A percentile compares a stretch with the other conserved stretches of the same genome.
Evolutionary conservation across 2,797 vertebrate genomes (phyloP).

Genomic region (Luscinia luscinia): DNA sequence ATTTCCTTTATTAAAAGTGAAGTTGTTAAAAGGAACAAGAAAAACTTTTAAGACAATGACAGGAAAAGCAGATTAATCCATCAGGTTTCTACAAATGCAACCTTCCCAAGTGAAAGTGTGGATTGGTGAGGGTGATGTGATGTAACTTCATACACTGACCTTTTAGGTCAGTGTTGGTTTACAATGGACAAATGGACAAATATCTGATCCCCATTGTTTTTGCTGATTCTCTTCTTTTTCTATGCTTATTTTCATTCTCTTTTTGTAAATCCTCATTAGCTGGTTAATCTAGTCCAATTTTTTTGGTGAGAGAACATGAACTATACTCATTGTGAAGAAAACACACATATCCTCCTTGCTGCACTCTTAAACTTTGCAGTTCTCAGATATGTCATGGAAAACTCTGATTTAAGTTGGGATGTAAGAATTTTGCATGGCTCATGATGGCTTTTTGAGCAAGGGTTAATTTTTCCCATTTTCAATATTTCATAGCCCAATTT

Average conservation of each 20-base stretch:
- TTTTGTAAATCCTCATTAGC: not conserved
- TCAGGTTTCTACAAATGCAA: not conserved
- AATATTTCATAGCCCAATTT: not conserved
- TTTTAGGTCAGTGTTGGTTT: not conserved
- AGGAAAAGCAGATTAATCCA: not conserved
- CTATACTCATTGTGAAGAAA: not conserved
- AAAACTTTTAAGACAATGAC: not conserved
- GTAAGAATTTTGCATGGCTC: not conserved
- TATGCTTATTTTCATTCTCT: not conserved
- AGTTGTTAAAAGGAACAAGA: not conserved
- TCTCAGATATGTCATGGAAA: not conserved
- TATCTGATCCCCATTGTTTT: not conserved
- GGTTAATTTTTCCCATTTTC: not conserved
- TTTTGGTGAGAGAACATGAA: not conserved
- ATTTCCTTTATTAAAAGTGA: not conserved
- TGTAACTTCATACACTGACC: not conserved
- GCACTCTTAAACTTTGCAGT: not conserved
- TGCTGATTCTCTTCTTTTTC: not conserved
- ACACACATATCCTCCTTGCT: rapidly evolving
- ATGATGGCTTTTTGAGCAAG: not conserved
- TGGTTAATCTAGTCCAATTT: not conserved
- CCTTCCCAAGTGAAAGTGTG: not conserved
- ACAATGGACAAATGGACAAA: not conserved
- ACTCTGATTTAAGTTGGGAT: not conserved
- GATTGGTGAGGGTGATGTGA: not conserved